phyloP scores from a whole-genome alignment of 2,797 vertebrate species.

The Chloroceryle inda region DNA sequence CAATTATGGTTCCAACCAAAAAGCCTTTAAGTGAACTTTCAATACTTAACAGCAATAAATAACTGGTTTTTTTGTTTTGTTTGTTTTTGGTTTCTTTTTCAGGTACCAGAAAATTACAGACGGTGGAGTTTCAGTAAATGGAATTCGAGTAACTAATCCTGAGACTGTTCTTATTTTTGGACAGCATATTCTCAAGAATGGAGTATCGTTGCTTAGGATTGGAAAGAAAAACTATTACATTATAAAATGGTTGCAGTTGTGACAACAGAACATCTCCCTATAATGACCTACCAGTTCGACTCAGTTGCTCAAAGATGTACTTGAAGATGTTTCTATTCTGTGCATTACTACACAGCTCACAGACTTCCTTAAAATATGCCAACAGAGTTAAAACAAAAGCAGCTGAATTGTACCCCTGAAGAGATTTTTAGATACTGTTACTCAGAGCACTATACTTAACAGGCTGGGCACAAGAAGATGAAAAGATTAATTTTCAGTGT shows the following conservation, averaged over 20 bases:
- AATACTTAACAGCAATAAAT: neutral
- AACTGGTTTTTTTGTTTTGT: neutral
- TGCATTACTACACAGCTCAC: neutral
- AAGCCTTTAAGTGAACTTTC: neutral
- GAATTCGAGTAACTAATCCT: slow-evolving; percentile 84
- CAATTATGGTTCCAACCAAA: neutral
- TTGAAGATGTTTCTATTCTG: neutral
- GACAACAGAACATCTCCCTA: slow-evolving; percentile 23
- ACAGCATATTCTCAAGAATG: slow-evolving; percentile 92
- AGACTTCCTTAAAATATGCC: neutral
- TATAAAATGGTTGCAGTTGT: slow-evolving; percentile 93
- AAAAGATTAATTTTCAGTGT: neutral
- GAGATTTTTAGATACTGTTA: neutral
- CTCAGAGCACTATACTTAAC: neutral
- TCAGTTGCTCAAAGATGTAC: neutral
- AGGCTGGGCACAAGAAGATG: neutral
- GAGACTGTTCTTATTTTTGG: slow-evolving; percentile 90
- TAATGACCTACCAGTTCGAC: rapidly evolving
- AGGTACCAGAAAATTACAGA: slow-evolving; percentile 91
- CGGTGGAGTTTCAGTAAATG: slow-evolving; percentile 94
- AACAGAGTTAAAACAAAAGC: neutral
- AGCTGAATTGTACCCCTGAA: neutral
- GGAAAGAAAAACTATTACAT: slow-evolving; percentile 95
- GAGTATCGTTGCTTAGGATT: slow-evolving; percentile 90
- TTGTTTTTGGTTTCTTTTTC: slow-evolving; percentile 19